These are phyloP conservation scores for Scyliorhinus canicula DNA, from an alignment of 2,797 vertebrate species.

Conservation along the genomic window DNA sequence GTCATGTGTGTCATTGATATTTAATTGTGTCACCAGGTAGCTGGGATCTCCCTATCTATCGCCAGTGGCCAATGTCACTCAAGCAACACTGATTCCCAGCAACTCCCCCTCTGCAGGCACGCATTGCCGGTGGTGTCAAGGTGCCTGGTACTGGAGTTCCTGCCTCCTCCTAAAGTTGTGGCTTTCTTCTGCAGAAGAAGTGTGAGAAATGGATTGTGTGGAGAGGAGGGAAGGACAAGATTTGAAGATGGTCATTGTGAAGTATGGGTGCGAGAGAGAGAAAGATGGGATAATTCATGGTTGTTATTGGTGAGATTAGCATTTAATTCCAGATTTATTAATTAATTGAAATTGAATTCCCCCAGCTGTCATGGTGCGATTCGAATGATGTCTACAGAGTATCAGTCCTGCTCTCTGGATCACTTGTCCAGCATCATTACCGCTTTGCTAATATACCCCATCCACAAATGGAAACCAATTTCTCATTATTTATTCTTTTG, in stretches of 20 bases:
- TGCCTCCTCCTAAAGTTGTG: not conserved
- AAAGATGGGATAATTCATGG: not conserved
- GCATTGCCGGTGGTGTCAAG: not conserved
- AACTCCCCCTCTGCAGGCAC: not conserved
- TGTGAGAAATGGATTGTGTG: not conserved
- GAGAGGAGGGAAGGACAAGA: not conserved
- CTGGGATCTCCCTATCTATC: not conserved
- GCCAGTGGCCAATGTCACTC: not conserved
- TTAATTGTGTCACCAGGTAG: not conserved
- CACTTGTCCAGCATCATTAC: not conserved
- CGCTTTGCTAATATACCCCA: not conserved
- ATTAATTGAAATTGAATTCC: too few species aligned
- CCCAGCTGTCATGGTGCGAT: not conserved
- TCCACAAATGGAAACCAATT: not conserved
- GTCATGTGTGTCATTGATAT: not conserved
- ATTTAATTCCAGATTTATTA: too few species aligned
- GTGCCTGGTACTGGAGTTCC: not conserved
- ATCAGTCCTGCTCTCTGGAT: not conserved
- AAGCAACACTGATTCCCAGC: not conserved
- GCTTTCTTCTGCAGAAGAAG: not conserved
- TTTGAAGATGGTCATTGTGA: not conserved
- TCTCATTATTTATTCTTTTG: not conserved
- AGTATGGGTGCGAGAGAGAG: not conserved
- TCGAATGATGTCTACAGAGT: not conserved
- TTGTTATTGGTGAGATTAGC: too few species aligned